Evolutionary conservation across 2,113 vertebrate species (phyloP), one percentile per base, ranked within the genome.

Genomic region (Pterocles orientalis): DNA sequence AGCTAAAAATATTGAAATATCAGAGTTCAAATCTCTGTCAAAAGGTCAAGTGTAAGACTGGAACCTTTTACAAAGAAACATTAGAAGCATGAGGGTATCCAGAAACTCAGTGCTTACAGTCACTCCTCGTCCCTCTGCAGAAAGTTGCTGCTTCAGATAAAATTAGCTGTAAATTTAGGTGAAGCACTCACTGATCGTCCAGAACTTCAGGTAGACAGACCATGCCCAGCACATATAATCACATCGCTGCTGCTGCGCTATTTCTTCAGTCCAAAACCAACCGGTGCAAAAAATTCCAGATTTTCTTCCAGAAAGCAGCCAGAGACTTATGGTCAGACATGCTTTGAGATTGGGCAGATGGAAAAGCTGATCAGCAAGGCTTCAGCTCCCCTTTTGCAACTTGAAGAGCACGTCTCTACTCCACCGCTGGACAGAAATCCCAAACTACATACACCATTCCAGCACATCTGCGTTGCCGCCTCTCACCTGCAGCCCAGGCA

Each of bases 1-100:
- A 71, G 80, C 79, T 97, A 97, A 97, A 97, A 97, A 97, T 96
- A 98, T 36, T 77, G 61, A 78, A 88, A 93, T 39, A 93, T 58
- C 89, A 91, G 87, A 95, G 95, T 86, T 66, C 88, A 88, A 72
- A 70, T 54, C 28, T 91, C 86, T 94, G 73, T 36, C 53, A 58
- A 96, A 98, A 98, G 96, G 97, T 97, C 97, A 97, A 25, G 68
- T 7, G 48, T 83, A 69, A 86, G 11, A 56, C 28, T 76, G 62
- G 84, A 85, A 87, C 77, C 76, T 79, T 50, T 72, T 26, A 82
- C 21, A 76, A 78, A 70, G 82, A 94, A 96, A 95, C 56, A 61
- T 82, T 50, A 65, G 73, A 75, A 34, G 72, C 47, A 78, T 1
- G 0, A 61, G 33, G 68, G 14, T 17, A 21, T 87, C 48, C 61